A percentile compares a stretch with the other conserved stretches of the same genome.
These are phyloP conservation scores for Hyles euphorbiae DNA, from an alignment of 1,140 invertebrate species.

Conservation along the genomic window DNA sequence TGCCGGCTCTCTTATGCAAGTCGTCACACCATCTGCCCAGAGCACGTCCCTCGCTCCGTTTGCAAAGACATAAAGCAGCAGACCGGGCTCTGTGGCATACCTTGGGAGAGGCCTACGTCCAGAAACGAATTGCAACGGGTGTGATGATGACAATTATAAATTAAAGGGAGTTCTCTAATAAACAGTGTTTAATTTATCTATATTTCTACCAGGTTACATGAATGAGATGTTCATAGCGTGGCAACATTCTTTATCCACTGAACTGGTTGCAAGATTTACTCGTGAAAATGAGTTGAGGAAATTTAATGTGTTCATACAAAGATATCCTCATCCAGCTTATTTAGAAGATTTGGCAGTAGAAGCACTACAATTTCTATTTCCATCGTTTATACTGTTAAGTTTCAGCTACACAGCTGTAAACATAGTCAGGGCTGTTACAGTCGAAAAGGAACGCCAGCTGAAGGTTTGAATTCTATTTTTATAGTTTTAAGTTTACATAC, in stretches of 20 bases:
- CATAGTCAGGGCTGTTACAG: constrained; percentile 80
- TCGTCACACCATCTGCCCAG: too few species aligned
- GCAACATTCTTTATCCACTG: constrained; percentile 79
- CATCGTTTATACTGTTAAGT: constrained; percentile 85
- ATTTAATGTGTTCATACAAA: constrained; percentile 70
- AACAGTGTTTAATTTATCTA: constrained; percentile 4
- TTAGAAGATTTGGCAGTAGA: constrained; percentile 81
- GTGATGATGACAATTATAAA: too few species aligned
- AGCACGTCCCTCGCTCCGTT: too few species aligned
- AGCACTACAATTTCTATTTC: constrained; percentile 80
- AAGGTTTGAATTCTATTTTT: constrained; percentile 61
- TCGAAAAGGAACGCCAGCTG: constrained; percentile 80
- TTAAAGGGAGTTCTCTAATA: too few species aligned
- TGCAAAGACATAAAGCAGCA: too few species aligned
- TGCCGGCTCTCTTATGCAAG: too few species aligned
- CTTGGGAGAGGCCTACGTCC: too few species aligned
- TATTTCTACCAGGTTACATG: constrained; percentile 77
- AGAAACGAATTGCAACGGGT: too few species aligned
- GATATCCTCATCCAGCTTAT: constrained; percentile 87
- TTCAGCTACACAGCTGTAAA: constrained; percentile 88
- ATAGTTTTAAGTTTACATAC: not conserved
- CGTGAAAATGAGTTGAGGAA: constrained; percentile 38
- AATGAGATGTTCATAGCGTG: constrained; percentile 82
- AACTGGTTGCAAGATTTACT: constrained; percentile 74
- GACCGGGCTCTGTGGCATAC: too few species aligned